Evolutionary conservation across 2,888 invertebrate species (phyloP), one percentile per base, ranked within the genome.

Genomic region (Serrognathus titanus): DNA sequence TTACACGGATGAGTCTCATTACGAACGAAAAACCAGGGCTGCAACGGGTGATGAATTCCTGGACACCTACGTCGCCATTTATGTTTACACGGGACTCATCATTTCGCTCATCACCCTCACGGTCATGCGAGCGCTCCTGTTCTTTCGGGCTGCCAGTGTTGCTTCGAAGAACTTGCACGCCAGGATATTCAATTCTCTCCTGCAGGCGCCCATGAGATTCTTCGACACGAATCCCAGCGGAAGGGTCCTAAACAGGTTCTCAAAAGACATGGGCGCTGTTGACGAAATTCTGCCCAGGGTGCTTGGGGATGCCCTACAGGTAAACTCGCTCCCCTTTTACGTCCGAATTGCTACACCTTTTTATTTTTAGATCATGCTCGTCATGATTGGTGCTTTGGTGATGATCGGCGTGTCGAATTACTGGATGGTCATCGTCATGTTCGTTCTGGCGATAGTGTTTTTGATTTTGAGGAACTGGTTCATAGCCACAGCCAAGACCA

Each of bases 211-310:
- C 0, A 90, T 94, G 84, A 76, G 85, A 11, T 96, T 96, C 80
- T 96, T 95, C 72, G 91, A 94, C 68, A 84, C 81, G 0, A 95
- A 94, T 79, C 89, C 94, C 1, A 86, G 88, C 59, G 90, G 90
- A 82, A 76, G 76, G 57, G 85, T 91, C 63, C 75, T 91, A 37
- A 91, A 90, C 75, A 79, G 90, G 49, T 90, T 91, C 73, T 86
- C 90, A 0, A 90, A 90, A 71, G 91, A 91, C 67, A 82, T 89
- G 70, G 88, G 89, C 1, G 83, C 85, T 0, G 83, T 90, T 70
- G 89, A 89, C 63, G 89, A 89, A 66, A 70, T 84, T 12, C 72
- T 88, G 9, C 87, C 87, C 0, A 80, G 83, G 52, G 81, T 82
- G 40, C 71, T 81, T 39, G 70, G 86, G 52, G 85, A 86, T 62